These are phyloP conservation scores for Coreoperca whiteheadi DNA, from an alignment of 2,113 vertebrate genomes.

Conservation along the genomic window DNA sequence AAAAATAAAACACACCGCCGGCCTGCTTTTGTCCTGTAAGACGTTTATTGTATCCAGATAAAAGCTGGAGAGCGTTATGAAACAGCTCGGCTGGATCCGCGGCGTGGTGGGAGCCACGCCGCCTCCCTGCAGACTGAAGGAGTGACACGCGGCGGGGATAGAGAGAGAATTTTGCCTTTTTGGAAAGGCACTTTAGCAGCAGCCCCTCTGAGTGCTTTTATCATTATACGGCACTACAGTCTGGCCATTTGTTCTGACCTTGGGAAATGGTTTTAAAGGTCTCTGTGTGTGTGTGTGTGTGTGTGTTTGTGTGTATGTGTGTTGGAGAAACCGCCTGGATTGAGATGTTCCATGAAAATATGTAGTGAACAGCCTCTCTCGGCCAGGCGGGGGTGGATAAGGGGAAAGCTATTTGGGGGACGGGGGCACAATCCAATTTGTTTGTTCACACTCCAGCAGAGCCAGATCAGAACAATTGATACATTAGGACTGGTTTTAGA, in stretches of 20 bases:
- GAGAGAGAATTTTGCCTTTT: constrained; percentile 71
- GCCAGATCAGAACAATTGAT: constrained; percentile 80
- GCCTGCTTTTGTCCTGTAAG: constrained; percentile 21
- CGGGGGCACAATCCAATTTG: constrained; percentile 76
- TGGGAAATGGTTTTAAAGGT: constrained; percentile 82
- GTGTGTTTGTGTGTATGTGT: not conserved
- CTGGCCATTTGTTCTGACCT: constrained; percentile 70
- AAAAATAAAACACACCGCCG: not conserved
- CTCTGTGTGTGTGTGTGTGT: constrained; percentile 42
- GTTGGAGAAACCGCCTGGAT: constrained; percentile 51
- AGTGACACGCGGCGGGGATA: constrained; percentile 55
- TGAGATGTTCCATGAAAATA: constrained; percentile 74
- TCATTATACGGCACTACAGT: constrained; percentile 70
- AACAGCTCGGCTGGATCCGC: constrained; percentile 11
- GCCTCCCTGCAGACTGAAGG: constrained; percentile 41
- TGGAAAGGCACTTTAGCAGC: constrained; percentile 66
- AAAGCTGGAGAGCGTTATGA: constrained; percentile 42
- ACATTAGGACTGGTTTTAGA: constrained; percentile 76
- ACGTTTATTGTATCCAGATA: constrained; percentile 46
- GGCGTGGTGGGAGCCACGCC: not conserved
- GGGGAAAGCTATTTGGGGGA: constrained; percentile 69
- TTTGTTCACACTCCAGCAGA: constrained; percentile 78
- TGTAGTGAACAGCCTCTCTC: constrained; percentile 51
- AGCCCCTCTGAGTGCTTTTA: constrained; percentile 69
- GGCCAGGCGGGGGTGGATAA: constrained; percentile 57